Conservation (phyloP, 2,888 invertebrate genomes). For the Agriotes lineatus region DNA sequence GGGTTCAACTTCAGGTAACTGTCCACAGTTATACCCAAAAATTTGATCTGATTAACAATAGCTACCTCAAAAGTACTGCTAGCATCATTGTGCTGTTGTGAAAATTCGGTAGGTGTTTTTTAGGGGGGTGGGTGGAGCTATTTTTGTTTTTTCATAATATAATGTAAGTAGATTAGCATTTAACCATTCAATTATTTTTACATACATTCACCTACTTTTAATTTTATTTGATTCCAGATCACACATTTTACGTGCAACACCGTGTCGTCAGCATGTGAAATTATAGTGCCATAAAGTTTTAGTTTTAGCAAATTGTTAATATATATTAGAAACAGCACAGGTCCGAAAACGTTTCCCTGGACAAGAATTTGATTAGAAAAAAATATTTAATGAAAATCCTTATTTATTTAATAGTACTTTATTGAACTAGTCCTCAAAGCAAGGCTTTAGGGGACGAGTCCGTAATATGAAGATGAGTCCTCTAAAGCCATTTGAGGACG, state of each 20-base stretch:
- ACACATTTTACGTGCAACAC: background rate
- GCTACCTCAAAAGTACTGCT: background rate
- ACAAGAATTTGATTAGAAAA: too few relatives aligned
- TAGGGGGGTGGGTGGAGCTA: background rate
- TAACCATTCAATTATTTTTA: background rate
- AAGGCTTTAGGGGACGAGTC: too few relatives aligned
- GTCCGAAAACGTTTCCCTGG: too few relatives aligned
- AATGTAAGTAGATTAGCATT: background rate
- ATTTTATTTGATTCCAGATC: background rate
- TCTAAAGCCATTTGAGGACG: too few relatives aligned
- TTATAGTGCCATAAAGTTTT: background rate
- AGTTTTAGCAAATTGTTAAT: too few relatives aligned
- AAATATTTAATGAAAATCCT: too few relatives aligned
- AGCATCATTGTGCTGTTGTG: background rate
- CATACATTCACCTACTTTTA: background rate
- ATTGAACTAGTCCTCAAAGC: too few relatives aligned
- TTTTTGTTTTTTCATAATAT: background rate
- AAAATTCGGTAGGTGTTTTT: background rate
- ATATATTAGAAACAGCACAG: too few relatives aligned
- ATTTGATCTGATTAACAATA: background rate
- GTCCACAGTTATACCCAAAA: conserved; percentile 1
- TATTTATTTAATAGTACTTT: too few relatives aligned
- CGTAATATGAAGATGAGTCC: too few relatives aligned
- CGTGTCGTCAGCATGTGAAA: background rate
- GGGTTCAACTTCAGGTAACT: background rate